A percentile compares a stretch with the other conserved stretches of the same genome.
Evolutionary conservation across 2,888 invertebrate genomes (phyloP).

Genomic region (Drosophila suboccidentalis): DNA sequence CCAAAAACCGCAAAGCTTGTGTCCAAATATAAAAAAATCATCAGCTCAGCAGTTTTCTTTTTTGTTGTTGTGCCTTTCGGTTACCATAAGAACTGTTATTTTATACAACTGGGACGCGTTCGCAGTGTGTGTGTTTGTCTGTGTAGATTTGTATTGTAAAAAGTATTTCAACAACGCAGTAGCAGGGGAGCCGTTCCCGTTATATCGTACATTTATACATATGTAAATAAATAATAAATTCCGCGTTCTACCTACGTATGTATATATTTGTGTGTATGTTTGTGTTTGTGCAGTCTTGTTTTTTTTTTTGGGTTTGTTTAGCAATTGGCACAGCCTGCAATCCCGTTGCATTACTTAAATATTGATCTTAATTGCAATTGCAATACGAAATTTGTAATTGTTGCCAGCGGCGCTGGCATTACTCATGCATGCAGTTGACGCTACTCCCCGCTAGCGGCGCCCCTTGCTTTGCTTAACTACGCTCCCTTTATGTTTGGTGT

Average conservation of each 20-base stretch:
- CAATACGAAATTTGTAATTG: constrained; percentile 38
- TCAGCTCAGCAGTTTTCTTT: constrained; percentile 63
- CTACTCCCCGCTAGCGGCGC: neutral
- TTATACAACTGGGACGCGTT: constrained; percentile 50
- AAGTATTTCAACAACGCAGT: constrained; percentile 64
- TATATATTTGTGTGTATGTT: neutral
- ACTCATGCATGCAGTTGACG: constrained; percentile 61
- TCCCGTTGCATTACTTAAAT: constrained; percentile 63
- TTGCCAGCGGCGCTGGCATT: constrained; percentile 43
- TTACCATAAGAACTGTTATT: constrained; percentile 69
- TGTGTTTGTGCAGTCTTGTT: constrained; percentile 23
- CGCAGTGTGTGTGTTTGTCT: constrained; percentile 15
- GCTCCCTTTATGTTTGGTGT: constrained; percentile 8
- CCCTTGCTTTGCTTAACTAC: neutral
- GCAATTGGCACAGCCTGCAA: constrained; percentile 53
- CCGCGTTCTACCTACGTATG: constrained; percentile 24
- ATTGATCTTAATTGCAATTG: constrained; percentile 70
- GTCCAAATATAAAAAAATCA: constrained; percentile 28
- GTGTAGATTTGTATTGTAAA: constrained; percentile 49
- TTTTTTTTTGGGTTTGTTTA: constrained; percentile 56
- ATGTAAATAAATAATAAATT: constrained; percentile 59
- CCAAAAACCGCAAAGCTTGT: constrained; percentile 50
- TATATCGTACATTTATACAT: constrained; percentile 32
- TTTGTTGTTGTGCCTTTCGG: constrained; percentile 50
- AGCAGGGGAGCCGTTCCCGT: constrained; percentile 41